Evolutionary conservation across 2,113 vertebrate genomes (phyloP).

Genomic region (Cinclus mexicanus): DNA sequence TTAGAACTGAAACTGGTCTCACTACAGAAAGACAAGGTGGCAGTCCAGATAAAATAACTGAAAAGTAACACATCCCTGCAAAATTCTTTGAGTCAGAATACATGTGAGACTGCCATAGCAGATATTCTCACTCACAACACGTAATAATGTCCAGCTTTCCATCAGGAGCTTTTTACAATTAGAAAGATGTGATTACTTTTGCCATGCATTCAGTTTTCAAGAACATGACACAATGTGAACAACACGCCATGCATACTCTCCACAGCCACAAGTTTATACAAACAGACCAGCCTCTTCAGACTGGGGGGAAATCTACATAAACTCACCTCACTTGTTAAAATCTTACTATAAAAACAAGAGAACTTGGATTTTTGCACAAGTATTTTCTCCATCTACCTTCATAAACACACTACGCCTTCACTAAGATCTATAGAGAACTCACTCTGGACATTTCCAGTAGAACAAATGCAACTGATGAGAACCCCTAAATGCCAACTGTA

Average conservation of each 20-base stretch:
- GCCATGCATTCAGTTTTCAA: background rate
- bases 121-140: background rate
- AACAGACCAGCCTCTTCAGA: background rate
- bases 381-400: background rate
- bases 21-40: background rate
- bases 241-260: accelerated
- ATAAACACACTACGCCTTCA: background rate
- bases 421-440: background rate
- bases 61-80: background rate
- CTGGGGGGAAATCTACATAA: background rate
- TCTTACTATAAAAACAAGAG: background rate
- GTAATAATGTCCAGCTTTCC: background rate
- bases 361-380: background rate
- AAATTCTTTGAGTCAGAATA: background rate
- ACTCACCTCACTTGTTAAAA: background rate
- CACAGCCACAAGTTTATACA: background rate
- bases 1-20: background rate
- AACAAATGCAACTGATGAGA: background rate
- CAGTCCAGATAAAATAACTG: background rate
- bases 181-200: background rate
- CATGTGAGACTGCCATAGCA: background rate
- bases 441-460: background rate
- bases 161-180: background rate
- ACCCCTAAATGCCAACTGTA: background rate
- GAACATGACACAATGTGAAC: background rate